phyloP scores from a whole-genome alignment of 2,113 vertebrate species.

The Fregetta grallaria region DNA sequence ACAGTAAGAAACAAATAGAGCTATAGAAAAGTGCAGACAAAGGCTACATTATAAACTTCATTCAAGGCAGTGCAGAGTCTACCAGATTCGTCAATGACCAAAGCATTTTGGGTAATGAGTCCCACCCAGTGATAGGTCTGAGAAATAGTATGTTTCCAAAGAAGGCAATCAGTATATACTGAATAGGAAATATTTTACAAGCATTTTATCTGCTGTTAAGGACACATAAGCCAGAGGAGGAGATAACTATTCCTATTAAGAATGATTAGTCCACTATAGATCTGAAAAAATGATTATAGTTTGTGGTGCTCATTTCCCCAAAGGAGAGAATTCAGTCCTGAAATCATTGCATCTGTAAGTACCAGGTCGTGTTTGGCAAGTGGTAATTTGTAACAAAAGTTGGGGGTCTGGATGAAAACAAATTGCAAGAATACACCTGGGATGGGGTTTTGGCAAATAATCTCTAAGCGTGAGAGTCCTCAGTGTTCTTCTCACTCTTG shows the following conservation, averaged over 20 bases:
- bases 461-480: background rate
- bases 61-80: background rate
- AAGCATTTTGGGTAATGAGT: background rate
- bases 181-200: slow-evolving; percentile 41
- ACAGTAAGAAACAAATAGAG: background rate
- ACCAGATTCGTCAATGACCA: background rate
- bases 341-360: background rate
- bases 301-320: background rate
- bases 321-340: background rate
- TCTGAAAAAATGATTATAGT: slow-evolving; percentile 46
- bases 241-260: slow-evolving; percentile 66
- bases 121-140: background rate
- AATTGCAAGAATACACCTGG: background rate
- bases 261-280: slow-evolving; percentile 65
- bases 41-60: background rate
- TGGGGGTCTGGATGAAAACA: background rate
- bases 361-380: background rate
- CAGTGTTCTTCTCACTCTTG: background rate
- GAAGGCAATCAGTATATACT: slow-evolving; percentile 45
- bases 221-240: slow-evolving; percentile 32
- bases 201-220: slow-evolving; percentile 65
- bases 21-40: background rate
- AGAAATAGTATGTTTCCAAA: slow-evolving; percentile 40
- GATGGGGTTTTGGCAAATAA: background rate
- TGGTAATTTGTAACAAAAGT: background rate